Evolutionary conservation across 2,888 invertebrate genomes (phyloP).

Genomic region (Toxonevra muliebris): DNA sequence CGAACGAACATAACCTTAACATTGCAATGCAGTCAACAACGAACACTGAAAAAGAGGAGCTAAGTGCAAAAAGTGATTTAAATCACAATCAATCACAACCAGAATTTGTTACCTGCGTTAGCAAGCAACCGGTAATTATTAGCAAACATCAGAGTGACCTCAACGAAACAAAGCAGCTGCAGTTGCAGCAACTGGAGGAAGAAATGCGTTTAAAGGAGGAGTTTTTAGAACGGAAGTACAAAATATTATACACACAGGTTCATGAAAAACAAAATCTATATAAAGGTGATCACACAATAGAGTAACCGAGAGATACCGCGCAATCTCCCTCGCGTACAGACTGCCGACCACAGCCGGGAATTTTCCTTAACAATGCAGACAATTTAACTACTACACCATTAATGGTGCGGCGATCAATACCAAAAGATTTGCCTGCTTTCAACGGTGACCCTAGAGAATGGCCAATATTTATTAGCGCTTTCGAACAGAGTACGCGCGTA

Average conservation of each 20-base stretch:
- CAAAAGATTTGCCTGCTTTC: slow-evolving; percentile 7
- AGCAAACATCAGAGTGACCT: no score
- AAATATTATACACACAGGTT: background rate
- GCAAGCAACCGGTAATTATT: no score
- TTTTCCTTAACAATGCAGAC: background rate
- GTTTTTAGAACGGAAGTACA: background rate
- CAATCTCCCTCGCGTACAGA: background rate
- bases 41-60: no score
- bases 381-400: background rate
- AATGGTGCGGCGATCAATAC: slow-evolving; percentile 2
- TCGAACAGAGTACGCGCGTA: background rate
- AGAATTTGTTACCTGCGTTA: no score
- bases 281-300: no score
- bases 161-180: background rate
- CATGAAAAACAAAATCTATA: no score
- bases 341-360: background rate
- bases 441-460: slow-evolving; percentile 1
- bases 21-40: no score
- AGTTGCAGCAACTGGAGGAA: background rate
- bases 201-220: background rate
- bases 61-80: no score
- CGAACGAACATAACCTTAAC: no score
- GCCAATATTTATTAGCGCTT: slow-evolving; percentile 13
- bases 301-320: background rate
- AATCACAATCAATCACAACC: no score